These are phyloP conservation scores for Scopus umbretta DNA, from an alignment of 2,113 vertebrate species.

Conservation along the genomic window DNA sequence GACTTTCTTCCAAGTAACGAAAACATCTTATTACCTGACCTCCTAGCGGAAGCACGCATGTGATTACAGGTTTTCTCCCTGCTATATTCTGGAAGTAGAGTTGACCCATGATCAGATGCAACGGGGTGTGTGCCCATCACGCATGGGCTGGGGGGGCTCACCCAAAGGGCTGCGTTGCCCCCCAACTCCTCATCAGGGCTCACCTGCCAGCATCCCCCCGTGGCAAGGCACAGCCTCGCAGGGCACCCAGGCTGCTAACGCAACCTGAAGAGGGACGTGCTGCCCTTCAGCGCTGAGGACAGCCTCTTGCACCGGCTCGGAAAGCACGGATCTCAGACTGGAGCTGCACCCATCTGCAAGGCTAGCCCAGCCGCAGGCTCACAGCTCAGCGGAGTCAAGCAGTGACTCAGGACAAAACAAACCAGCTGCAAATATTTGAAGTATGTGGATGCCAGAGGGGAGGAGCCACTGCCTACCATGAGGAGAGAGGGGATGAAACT, in stretches of 20 bases:
- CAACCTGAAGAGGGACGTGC: background rate
- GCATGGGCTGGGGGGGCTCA: background rate
- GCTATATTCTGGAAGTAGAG: background rate
- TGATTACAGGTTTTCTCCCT: background rate
- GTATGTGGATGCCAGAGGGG: constrained; percentile 19
- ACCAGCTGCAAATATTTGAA: constrained; percentile 56
- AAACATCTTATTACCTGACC: background rate
- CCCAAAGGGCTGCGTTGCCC: background rate
- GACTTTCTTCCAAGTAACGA: background rate
- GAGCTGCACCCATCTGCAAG: background rate
- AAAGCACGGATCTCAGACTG: rapidly evolving
- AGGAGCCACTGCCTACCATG: constrained; percentile 16
- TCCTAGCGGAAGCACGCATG: background rate
- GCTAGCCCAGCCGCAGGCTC: background rate
- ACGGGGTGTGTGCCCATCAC: rapidly evolving
- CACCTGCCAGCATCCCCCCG: constrained; percentile 24
- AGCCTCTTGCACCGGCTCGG: rapidly evolving
- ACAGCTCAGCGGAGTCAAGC: background rate
- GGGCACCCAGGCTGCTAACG: background rate
- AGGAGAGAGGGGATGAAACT: constrained; percentile 7
- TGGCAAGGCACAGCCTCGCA: background rate
- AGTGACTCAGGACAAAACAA: constrained; percentile 45
- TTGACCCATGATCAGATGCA: background rate
- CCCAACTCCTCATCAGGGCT: background rate
- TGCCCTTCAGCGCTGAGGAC: background rate